Percentiles rank a stretch among this genome's conserved stretches.
These are phyloP conservation scores for Megaptera novaeangliae DNA, from an alignment of 2,113 vertebrate species.

Conservation along the genomic window DNA sequence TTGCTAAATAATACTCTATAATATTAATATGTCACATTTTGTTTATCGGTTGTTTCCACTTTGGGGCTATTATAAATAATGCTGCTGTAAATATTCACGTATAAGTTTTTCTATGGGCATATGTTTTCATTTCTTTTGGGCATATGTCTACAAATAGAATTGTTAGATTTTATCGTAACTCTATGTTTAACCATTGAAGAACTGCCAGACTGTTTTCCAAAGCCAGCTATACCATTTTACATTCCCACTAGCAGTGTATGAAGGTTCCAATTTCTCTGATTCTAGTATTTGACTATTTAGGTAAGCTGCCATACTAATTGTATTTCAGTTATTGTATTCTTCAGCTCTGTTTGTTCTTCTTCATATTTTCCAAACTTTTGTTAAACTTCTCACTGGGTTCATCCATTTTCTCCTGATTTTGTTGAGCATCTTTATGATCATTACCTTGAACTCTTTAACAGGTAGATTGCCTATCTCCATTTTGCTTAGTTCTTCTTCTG, in stretches of 20 bases:
- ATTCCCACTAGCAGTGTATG: not conserved
- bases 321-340: not conserved
- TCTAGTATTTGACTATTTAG: not conserved
- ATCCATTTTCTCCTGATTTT: not conserved
- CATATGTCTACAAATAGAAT: not conserved
- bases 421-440: not conserved
- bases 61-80: not conserved
- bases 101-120: not conserved
- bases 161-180: not conserved
- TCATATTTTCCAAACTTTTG: not conserved
- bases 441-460: not conserved
- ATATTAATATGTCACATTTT: not conserved
- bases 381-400: not conserved
- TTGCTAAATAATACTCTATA: not conserved
- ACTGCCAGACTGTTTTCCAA: not conserved
- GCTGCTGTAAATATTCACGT: not conserved
- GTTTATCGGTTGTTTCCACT: not conserved
- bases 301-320: not conserved
- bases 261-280: not conserved
- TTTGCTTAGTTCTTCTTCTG: not conserved
- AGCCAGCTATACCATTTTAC: not conserved
- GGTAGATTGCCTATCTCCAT: not conserved
- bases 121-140: not conserved
- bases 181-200: not conserved
- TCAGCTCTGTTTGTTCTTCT: not conserved